Percentiles rank a stretch among this genome's conserved stretches.
Evolutionary conservation across 2,113 vertebrate species (phyloP).

Genomic region (Bujurquina vittata): DNA sequence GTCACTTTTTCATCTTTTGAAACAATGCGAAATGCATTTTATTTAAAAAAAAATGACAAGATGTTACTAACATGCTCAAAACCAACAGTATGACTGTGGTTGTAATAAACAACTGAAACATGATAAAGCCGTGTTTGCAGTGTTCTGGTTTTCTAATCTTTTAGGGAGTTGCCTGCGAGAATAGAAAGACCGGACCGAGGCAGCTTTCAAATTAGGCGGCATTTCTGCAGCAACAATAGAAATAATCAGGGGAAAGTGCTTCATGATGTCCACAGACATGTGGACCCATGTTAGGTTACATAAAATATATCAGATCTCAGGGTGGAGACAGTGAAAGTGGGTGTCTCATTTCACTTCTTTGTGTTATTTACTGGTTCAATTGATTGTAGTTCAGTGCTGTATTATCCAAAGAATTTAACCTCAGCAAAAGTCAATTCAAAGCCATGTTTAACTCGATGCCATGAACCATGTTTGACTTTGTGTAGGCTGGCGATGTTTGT

Average conservation of each 20-base stretch:
- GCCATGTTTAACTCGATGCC: neutral
- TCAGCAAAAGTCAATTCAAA: neutral
- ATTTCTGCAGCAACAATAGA: neutral
- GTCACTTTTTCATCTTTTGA: neutral
- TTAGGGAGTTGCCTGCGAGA: neutral
- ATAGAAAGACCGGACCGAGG: neutral
- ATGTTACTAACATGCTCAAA: neutral
- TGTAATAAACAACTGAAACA: neutral
- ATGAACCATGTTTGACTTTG: neutral
- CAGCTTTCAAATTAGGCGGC: neutral
- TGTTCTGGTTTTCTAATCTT: constrained; percentile 2
- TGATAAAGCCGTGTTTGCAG: neutral
- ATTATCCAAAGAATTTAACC: neutral
- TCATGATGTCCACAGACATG: neutral
- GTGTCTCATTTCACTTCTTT: constrained; percentile 5
- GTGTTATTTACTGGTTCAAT: neutral
- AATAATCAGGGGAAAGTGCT: neutral
- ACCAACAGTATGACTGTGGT: neutral
- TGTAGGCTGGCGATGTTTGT: neutral
- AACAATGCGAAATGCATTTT: neutral
- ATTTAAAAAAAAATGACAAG: neutral
- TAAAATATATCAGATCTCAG: constrained; percentile 21
- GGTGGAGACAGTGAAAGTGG: neutral
- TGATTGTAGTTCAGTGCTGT: neutral
- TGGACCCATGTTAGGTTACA: neutral